These are phyloP conservation scores for Acrobasis suavella DNA, from an alignment of 2,888 invertebrate genomes.

Conservation along the genomic window DNA sequence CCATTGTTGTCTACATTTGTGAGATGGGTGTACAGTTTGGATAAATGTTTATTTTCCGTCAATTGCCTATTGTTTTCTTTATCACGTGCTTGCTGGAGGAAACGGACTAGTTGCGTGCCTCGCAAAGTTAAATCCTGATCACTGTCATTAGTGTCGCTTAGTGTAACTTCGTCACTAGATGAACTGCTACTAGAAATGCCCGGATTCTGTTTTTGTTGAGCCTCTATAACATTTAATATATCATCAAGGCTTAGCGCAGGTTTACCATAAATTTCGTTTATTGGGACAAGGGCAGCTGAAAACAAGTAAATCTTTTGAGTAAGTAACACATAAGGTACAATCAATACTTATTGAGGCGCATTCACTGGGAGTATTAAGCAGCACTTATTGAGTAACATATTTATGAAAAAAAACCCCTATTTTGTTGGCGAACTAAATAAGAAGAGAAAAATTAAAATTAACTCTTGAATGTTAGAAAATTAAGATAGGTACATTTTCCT, in stretches of 20 bases:
- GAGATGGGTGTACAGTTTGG: conserved; percentile 3
- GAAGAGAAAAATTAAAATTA: too few species aligned
- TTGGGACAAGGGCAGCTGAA: conserved; percentile 3
- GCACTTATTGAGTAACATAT: background rate
- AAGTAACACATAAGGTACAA: too few species aligned
- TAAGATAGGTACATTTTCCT: too few species aligned
- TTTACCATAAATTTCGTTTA: conserved; percentile 6
- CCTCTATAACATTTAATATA: background rate
- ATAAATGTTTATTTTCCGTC: background rate
- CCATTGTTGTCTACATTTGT: background rate
- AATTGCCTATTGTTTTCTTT: conserved; percentile 1
- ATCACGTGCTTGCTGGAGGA: background rate
- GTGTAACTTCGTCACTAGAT: background rate
- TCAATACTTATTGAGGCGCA: background rate
- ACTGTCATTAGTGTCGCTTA: background rate
- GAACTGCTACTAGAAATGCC: background rate
- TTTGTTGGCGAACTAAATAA: background rate
- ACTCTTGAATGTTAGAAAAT: too few species aligned
- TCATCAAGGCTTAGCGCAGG: background rate
- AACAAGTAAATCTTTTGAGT: background rate
- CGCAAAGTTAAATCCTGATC: background rate
- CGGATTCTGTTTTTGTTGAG: background rate
- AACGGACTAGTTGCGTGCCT: background rate
- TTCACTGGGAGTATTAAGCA: background rate
- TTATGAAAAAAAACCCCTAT: background rate